These are phyloP conservation scores for Rhynchophorus ferrugineus DNA, from an alignment of 1,140 invertebrate species.

Conservation along the genomic window DNA sequence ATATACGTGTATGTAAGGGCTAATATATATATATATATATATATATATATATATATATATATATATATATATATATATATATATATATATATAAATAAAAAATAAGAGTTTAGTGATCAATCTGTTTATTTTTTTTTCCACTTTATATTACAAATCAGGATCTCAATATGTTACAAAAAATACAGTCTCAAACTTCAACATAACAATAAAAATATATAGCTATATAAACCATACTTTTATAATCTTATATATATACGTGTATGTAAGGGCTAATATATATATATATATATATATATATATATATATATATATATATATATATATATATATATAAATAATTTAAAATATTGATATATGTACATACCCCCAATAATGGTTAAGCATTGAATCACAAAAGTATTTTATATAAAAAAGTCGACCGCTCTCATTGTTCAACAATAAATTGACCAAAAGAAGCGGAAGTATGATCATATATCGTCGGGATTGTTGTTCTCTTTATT, in stretches of 20 bases:
- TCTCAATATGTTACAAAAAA: too few species aligned
- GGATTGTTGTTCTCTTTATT: slow-evolving; percentile 7
- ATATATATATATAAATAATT: background rate
- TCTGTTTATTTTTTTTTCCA: too few species aligned
- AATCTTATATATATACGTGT: background rate
- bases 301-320: background rate
- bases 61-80: background rate
- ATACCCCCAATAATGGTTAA: background rate
- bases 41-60: background rate
- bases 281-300: background rate
- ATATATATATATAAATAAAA: background rate
- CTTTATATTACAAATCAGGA: too few species aligned
- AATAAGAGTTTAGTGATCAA: too few species aligned
- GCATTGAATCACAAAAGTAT: too few species aligned
- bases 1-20: background rate
- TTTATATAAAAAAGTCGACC: too few species aligned
- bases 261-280: background rate
- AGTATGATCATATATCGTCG: slow-evolving; percentile 12
- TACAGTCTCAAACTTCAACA: too few species aligned
- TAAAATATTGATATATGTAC: background rate
- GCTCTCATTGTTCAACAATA: too few species aligned
- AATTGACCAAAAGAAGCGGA: slow-evolving; percentile 6
- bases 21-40: background rate
- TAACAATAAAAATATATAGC: too few species aligned
- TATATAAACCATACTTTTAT: background rate